phyloP scores from a whole-genome alignment of 2,888 invertebrate genomes.

The Heliconius hortense region DNA sequence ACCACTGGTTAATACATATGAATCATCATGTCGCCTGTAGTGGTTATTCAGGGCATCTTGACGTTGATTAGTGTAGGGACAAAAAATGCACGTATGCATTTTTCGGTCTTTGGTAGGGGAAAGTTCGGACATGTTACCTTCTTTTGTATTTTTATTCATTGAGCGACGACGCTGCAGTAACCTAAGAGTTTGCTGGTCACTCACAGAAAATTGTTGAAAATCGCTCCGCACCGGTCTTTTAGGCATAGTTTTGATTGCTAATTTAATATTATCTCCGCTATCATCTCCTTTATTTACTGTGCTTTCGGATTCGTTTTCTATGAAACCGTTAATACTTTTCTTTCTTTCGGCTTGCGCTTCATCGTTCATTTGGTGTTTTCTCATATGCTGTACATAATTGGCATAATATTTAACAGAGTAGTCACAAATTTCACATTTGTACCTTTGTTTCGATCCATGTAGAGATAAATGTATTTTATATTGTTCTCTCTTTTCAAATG shows the following conservation, averaged over 20 bases:
- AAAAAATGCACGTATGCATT: conserved; percentile 86
- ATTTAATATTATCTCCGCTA: conserved; percentile 63
- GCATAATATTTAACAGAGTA: conserved; percentile 94
- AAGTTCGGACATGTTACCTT: conserved; percentile 63
- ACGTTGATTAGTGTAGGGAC: conserved; percentile 90
- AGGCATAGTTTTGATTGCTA: conserved; percentile 77
- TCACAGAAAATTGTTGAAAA: conserved; percentile 81
- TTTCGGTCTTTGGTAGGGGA: conserved; percentile 82
- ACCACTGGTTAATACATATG: conserved; percentile 80
- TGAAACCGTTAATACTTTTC: conserved; percentile 57
- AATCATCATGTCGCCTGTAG: conserved; percentile 85
- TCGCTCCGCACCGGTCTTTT: conserved; percentile 69
- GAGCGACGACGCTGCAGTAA: conserved; percentile 80
- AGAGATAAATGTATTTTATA: conserved; percentile 91
- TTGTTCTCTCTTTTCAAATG: conserved; percentile 92
- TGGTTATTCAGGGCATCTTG: conserved; percentile 89
- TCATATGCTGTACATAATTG: conserved; percentile 90
- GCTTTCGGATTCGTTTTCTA: conserved; percentile 53
- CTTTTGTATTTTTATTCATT: conserved; percentile 65
- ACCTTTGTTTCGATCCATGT: conserved; percentile 92
- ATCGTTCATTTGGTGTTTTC: conserved; percentile 88
- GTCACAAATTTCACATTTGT: conserved; percentile 92
- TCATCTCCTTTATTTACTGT: conserved; percentile 59
- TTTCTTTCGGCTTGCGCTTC: conserved; percentile 84
- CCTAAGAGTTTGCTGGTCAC: conserved; percentile 84